Base-by-base conservation (phyloP, 2,888 invertebrate species). In the Polymixis lichenea region DNA sequence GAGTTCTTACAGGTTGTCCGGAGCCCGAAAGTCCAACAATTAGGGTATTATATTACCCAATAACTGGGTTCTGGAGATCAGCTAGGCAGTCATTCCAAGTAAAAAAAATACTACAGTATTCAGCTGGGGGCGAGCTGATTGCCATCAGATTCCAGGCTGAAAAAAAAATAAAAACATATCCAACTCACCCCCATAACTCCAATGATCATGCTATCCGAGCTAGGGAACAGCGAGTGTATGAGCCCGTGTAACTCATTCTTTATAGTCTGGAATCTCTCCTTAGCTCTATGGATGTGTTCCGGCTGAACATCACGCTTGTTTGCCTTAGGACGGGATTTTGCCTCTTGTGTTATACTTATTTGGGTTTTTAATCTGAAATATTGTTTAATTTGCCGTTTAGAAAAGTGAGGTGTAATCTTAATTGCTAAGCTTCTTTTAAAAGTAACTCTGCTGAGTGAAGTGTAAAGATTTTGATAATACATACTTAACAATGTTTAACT, bases 211-310 rank as follows among this genome's bases (percentile, higher is more conserved):
- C 89, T 90, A 53, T 91, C 88, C 2, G 88, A 86, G 38, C 92
- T 89, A 0, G 95, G 95, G 66, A 93, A 95, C 73, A 95, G 82
- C 0, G 94, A 91, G 32, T 92, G 82, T 62, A 96, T 92, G 0
- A 96, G 89, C 0, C 90, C 89, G 11, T 93, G 93, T 0, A 96
- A 88, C 75, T 94, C 92, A 11, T 78, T 88, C 86, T 96, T 96
- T 89, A 96, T 87, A 3, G 84, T 75, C 0, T 88, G 86, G 73
- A 96, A 96, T 61, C 84, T 90, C 11, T 93, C 91, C 72, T 93
- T 94, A 0, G 95, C 95, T 69, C 92, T 94, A 15, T 85, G 81
- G 0, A 95, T 22, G 67, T 96, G 94, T 70, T 93, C 91, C 0
- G 90, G 88, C 15, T 80, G 87, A 0, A 95, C 87, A 64, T 91